These are phyloP conservation scores for Equus quagga DNA, from an alignment of 2,113 vertebrate species.

Conservation along the genomic window DNA sequence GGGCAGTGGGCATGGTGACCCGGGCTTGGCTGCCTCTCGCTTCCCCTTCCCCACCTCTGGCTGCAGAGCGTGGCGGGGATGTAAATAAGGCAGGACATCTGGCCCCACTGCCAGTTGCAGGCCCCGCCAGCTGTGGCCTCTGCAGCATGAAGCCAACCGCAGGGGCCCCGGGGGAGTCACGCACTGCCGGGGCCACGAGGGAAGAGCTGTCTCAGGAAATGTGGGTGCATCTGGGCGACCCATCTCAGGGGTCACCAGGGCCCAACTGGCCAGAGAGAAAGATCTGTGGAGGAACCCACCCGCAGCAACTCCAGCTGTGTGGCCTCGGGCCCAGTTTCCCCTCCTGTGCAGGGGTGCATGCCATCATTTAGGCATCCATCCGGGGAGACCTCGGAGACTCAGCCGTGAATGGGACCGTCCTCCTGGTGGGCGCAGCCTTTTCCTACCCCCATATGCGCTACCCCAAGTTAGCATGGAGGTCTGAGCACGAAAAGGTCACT, in stretches of 20 bases:
- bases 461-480: background rate
- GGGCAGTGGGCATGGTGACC: rapidly evolving
- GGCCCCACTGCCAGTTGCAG: background rate
- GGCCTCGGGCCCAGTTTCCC: background rate
- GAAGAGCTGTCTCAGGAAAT: background rate
- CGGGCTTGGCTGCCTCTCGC: background rate
- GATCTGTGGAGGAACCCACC: background rate
- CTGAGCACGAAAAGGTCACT: rapidly evolving
- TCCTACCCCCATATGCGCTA: rapidly evolving
- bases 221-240: background rate
- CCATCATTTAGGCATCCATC: rapidly evolving
- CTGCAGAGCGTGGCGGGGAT: background rate
- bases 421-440: background rate
- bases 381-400: background rate
- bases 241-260: background rate
- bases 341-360: background rate
- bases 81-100: background rate
- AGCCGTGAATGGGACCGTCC: background rate
- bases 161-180: background rate
- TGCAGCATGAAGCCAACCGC: background rate
- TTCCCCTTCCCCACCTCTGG: slow-evolving; percentile 36
- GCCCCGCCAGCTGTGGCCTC: background rate
- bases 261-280: background rate
- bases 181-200: rapidly evolving
- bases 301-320: background rate